A percentile compares a stretch with the other conserved stretches of the same genome.
These are phyloP conservation scores for Tragelaphus eurycerus DNA, from an alignment of 2,797 vertebrate genomes.

Conservation along the genomic window DNA sequence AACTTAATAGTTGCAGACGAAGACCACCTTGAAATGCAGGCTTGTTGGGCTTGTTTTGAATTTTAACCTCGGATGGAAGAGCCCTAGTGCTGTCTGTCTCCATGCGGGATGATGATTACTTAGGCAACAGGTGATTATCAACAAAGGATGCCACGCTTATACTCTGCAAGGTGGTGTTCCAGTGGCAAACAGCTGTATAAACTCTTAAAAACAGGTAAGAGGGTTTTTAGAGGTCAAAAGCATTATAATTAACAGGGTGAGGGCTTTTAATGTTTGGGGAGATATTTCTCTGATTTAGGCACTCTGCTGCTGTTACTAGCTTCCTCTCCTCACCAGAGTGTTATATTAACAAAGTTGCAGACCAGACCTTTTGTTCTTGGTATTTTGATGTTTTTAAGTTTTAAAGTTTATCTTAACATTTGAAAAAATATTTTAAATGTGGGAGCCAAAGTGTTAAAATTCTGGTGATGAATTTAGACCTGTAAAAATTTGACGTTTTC, in stretches of 20 bases:
- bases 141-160: constrained; percentile 80
- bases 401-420: not conserved
- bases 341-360: constrained; percentile 15
- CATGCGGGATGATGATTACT: constrained; percentile 80
- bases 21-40: constrained; percentile 78
- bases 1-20: constrained; percentile 81
- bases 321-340: not conserved
- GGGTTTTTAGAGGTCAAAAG: constrained; percentile 75
- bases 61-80: constrained; percentile 81
- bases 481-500: constrained; percentile 29
- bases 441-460: constrained; percentile 6
- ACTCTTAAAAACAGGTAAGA: constrained; percentile 85
- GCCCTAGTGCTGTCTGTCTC: constrained; percentile 78
- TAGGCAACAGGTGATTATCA: constrained; percentile 83
- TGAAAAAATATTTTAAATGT: not conserved
- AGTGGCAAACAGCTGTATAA: constrained; percentile 83
- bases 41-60: constrained; percentile 82
- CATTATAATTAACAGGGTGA: constrained; percentile 74
- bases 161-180: constrained; percentile 82
- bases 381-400: not conserved
- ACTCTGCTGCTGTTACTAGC: not conserved
- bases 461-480: not conserved
- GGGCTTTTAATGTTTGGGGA: constrained; percentile 61
- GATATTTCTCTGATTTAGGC: constrained; percentile 27
- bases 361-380: not conserved